Base-by-base conservation (phyloP, 2,113 vertebrate genomes). In the Chloebia gouldiae region DNA sequence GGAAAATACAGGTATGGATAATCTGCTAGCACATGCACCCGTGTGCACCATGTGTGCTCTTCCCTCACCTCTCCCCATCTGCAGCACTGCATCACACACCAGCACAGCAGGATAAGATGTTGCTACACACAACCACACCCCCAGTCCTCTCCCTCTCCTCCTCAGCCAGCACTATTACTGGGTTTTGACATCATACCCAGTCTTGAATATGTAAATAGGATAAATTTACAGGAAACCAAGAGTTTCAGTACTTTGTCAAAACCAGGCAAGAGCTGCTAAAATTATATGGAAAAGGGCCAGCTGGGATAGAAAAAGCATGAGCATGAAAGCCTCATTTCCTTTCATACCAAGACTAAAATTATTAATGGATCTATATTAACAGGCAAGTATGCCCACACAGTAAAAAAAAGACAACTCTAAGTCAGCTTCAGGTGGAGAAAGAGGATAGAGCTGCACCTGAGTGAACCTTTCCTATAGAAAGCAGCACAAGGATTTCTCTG, bases 201-300 rank as follows among this genome's bases (percentile, higher is more conserved):
- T 40, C 37, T n/a, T 19, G 3, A 64, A 49, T 82, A 70, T 45
- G 7, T 53, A 69, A 90, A n/a, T 20, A 56, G 57, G 28, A 40
- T 49, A 72, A 49, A 77, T 65, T 50, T 39, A 80, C 54, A 77
- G 54, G 64, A 88, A 95, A 53, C 10, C 8, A 60, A 69, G 54
- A 69, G 25, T 44, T 90, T 49, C 42, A 66, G 70, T 61, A 19
- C 63, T 90, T 69, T 57, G 40, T 76, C 76, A 72, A 86, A 90
- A 86, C 8, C 31, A 93, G 31, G 42, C 42, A 93, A 86, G 59
- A 71, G 71, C 39, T 87, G 47, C 81, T 93, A 92, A 90, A 93
- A 78, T 81, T 77, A 40, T 6, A 81, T 37, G 39, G 88, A 78
- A 75, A 31, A 78, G 44, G 6, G 16, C 78, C 85, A 93, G 51